Evolutionary conservation across 2,888 invertebrate genomes (phyloP).

Genomic region (Polyploca ridens): DNA sequence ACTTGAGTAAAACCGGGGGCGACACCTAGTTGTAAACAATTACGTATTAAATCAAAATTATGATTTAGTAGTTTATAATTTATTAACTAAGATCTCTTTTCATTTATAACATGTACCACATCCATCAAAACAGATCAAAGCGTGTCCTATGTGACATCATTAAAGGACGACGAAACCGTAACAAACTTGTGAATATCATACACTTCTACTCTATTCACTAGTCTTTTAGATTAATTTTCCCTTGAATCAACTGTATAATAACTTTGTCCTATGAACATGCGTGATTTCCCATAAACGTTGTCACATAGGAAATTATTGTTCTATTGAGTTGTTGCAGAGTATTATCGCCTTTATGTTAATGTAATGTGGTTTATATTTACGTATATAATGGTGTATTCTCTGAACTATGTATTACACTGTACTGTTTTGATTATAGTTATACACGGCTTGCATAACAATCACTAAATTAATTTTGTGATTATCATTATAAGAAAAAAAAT

Average conservation of each 20-base stretch:
- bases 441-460: no score
- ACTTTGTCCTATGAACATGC: constrained; percentile 38
- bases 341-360: constrained; percentile 32
- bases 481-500: no score
- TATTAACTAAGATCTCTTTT: no score
- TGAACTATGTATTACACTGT: not conserved
- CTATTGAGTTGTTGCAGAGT: constrained; percentile 28
- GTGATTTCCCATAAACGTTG: constrained; percentile 59
- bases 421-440: not conserved
- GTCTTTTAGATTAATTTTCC: constrained; percentile 27
- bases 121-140: constrained; percentile 64
- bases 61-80: no score
- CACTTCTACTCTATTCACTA: constrained; percentile 22
- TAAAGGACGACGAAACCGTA: constrained; percentile 64
- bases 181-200: constrained; percentile 37
- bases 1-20: no score
- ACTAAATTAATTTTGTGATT: no score
- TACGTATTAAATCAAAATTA: no score
- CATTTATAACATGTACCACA: constrained; percentile 39
- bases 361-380: constrained; percentile 25
- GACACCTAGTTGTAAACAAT: no score
- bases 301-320: constrained; percentile 35
- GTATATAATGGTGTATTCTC: not conserved
- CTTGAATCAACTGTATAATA: constrained; percentile 13
- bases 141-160: constrained; percentile 71